These are phyloP conservation scores for Carcina quercana DNA, from an alignment of 2,888 invertebrate genomes.

Conservation along the genomic window DNA sequence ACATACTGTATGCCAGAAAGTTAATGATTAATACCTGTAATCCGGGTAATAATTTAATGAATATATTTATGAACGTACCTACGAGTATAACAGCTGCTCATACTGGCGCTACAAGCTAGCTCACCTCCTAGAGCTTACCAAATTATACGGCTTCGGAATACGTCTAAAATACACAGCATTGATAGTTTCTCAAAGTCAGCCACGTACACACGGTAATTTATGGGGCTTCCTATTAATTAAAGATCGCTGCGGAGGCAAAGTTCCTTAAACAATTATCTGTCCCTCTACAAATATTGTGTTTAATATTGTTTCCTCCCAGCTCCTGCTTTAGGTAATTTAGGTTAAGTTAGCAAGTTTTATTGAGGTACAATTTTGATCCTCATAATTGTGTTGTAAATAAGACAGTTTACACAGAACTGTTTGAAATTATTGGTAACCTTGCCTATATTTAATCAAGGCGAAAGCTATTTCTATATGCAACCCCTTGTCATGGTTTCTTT, in stretches of 20 bases:
- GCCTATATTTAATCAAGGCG: too few species aligned
- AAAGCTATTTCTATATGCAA: too few species aligned
- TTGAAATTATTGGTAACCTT: too few species aligned
- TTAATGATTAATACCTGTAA: too few species aligned
- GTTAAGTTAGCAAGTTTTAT: conserved; percentile 15
- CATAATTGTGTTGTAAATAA: too few species aligned
- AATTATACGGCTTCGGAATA: conserved; percentile 34
- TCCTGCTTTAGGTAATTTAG: conserved; percentile 23
- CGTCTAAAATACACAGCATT: conserved; percentile 29
- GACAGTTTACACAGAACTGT: too few species aligned
- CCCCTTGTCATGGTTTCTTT: too few species aligned
- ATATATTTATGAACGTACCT: too few species aligned
- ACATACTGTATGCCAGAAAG: too few species aligned
- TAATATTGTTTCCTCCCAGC: conserved; percentile 21
- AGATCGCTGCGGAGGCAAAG: conserved; percentile 33
- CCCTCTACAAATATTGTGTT: conserved; percentile 30
- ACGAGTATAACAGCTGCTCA: too few species aligned
- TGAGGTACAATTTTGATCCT: not conserved
- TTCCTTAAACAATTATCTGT: conserved; percentile 42
- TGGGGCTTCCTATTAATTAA: conserved; percentile 46
- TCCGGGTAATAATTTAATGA: too few species aligned
- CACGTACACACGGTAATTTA: conserved; percentile 43
- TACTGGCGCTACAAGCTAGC: too few species aligned
- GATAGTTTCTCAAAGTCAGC: conserved; percentile 33
- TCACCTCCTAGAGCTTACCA: conserved; percentile 42